phyloP scores from a whole-genome alignment of 1,140 invertebrate species.

The Patella vulgata region DNA sequence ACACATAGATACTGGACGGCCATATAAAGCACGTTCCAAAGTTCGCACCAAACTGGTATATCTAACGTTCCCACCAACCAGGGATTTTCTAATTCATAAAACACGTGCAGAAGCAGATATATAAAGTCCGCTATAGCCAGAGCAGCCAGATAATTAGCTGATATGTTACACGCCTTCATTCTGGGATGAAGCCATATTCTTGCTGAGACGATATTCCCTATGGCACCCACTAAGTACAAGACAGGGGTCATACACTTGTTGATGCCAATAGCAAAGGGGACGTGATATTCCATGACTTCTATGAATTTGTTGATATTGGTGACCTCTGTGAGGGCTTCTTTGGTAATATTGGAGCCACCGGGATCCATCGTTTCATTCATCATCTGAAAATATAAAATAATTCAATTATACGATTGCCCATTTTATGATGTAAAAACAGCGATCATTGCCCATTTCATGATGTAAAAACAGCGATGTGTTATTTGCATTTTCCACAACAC shows the following conservation, averaged over 20 bases:
- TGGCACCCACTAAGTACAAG: slow-evolving; percentile 55
- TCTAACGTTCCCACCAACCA: slow-evolving; percentile 50
- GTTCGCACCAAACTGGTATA: slow-evolving; percentile 39
- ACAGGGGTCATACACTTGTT: slow-evolving; percentile 50
- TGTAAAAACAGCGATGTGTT: too few relatives aligned
- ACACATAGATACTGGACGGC: slow-evolving; percentile 50
- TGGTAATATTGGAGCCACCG: too few relatives aligned
- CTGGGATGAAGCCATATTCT: slow-evolving; percentile 52
- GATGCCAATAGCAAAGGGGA: slow-evolving; percentile 24
- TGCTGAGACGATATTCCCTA: slow-evolving; percentile 54
- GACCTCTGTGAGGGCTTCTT: background rate
- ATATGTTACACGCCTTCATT: slow-evolving; percentile 53
- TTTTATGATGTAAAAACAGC: too few relatives aligned
- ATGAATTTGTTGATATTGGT: slow-evolving; percentile 7
- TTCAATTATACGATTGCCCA: too few relatives aligned
- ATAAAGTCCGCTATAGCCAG: slow-evolving; percentile 55
- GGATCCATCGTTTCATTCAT: too few relatives aligned
- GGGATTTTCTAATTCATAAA: slow-evolving; percentile 58
- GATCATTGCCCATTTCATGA: too few relatives aligned
- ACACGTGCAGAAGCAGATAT: slow-evolving; percentile 51
- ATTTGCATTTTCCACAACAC: too few relatives aligned
- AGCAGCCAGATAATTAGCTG: slow-evolving; percentile 57
- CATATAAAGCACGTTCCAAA: slow-evolving; percentile 47
- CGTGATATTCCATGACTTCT: slow-evolving; percentile 18
- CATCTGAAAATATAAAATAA: too few relatives aligned